These are phyloP conservation scores for Heliornis fulica DNA, from an alignment of 2,113 vertebrate species.

Conservation along the genomic window DNA sequence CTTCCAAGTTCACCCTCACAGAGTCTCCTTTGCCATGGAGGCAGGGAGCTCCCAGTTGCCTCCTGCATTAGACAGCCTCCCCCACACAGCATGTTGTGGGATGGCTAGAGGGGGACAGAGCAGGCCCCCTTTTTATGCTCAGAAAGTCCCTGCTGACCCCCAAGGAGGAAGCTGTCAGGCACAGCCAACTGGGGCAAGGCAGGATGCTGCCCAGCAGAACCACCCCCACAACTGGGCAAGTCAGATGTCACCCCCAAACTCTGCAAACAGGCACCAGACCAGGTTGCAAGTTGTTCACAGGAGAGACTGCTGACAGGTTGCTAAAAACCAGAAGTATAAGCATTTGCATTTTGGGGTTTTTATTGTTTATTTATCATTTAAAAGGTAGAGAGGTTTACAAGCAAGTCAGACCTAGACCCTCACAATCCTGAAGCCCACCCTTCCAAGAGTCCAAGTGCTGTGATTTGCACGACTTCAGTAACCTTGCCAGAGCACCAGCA, in stretches of 20 bases:
- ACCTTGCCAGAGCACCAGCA: neutral
- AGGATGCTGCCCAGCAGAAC: neutral
- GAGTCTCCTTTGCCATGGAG: neutral
- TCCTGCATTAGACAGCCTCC: neutral
- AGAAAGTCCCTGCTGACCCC: neutral
- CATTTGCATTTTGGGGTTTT: neutral
- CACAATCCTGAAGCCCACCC: neutral
- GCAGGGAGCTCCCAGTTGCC: neutral
- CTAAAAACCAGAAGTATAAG: neutral
- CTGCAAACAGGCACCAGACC: neutral
- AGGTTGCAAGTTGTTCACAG: neutral
- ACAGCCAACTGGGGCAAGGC: neutral
- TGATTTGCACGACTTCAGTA: neutral
- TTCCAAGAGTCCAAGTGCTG: neutral
- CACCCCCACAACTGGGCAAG: neutral
- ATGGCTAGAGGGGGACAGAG: neutral
- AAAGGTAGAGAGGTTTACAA: conserved; percentile 12
- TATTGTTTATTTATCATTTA: neutral
- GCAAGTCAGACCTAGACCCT: neutral
- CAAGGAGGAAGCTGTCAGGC: neutral
- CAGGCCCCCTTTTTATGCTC: neutral
- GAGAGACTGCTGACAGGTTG: neutral
- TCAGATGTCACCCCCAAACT: neutral
- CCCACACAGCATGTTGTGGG: fast-evolving
- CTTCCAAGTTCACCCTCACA: neutral